Percentiles rank a stretch among this genome's conserved stretches.
Conservation (phyloP, 2,113 vertebrate genomes). For the Xenopus laevis region DNA sequence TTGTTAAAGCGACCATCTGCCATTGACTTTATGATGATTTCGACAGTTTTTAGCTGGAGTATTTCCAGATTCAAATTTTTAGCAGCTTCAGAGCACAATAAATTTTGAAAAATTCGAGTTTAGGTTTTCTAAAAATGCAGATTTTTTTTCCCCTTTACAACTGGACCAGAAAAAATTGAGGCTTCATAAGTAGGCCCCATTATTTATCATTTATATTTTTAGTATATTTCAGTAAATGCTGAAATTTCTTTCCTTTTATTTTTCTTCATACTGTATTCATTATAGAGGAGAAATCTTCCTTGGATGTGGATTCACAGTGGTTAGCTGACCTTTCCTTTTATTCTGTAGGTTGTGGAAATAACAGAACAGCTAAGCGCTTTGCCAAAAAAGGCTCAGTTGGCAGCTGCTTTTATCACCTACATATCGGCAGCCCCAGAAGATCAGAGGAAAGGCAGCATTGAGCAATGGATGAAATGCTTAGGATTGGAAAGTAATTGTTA, state of each 20-base stretch:
- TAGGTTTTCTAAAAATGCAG: no score
- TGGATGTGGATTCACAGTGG: neutral
- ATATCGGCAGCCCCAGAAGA: conserved; percentile 88
- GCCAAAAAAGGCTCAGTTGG: conserved; percentile 83
- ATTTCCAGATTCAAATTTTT: no score
- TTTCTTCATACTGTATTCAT: neutral
- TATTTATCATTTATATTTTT: no score
- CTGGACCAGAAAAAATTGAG: no score
- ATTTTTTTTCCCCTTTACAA: no score
- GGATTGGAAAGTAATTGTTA: conserved; percentile 78
- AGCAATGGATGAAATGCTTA: conserved; percentile 83
- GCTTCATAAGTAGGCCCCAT: no score
- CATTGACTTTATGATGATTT: no score
- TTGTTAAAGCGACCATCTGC: no score
- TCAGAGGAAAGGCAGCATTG: conserved; percentile 76
- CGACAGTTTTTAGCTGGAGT: no score
- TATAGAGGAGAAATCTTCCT: neutral
- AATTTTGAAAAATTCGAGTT: no score
- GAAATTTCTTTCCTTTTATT: neutral
- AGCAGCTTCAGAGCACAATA: no score
- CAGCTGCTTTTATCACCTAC: conserved; percentile 93
- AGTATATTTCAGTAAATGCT: neutral
- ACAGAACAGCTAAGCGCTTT: conserved; percentile 81
- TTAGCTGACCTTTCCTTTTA: neutral
- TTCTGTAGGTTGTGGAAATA: conserved; percentile 84